Evolutionary conservation across 2,888 invertebrate genomes (phyloP).

Genomic region (Ectropis crepuscularia): DNA sequence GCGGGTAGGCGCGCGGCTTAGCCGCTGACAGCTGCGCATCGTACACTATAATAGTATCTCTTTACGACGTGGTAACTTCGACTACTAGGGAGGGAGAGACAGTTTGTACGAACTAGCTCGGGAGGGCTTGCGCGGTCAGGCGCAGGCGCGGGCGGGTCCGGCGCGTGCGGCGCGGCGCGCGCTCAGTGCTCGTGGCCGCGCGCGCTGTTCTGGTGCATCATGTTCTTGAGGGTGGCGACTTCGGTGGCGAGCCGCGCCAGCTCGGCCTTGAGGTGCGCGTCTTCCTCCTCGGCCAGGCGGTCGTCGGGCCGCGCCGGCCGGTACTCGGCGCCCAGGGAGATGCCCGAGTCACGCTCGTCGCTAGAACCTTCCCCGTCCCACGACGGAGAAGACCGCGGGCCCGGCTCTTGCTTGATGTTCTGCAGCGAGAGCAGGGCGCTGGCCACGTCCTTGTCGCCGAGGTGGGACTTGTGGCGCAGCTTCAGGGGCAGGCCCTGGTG

Average conservation of each 20-base stretch:
- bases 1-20: constrained; percentile 75
- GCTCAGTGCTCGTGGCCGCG: constrained; percentile 80
- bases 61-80: constrained; percentile 82
- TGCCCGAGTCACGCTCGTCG: constrained; percentile 95
- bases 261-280: constrained; percentile 92
- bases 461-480: constrained; percentile 95
- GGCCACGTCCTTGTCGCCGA: constrained; percentile 95
- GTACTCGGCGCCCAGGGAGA: constrained; percentile 91
- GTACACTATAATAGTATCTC: constrained; percentile 66
- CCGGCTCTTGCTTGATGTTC: constrained; percentile 94
- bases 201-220: constrained; percentile 88
- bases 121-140: constrained; percentile 55
- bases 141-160: constrained; percentile 54
- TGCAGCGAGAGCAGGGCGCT: constrained; percentile 93
- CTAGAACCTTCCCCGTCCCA: constrained; percentile 96
- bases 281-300: constrained; percentile 83
- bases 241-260: constrained; percentile 95
- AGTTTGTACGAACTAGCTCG: constrained; percentile 71
- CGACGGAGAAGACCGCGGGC: constrained; percentile 90
- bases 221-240: constrained; percentile 94
- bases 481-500: constrained; percentile 95
- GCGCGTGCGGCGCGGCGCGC: constrained; percentile 37
- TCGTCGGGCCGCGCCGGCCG: constrained; percentile 72
- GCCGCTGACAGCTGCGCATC: constrained; percentile 80
- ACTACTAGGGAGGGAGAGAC: constrained; percentile 71